Base-by-base conservation (phyloP, 2,797 vertebrate species). In the Sardinella longiceps region DNA sequence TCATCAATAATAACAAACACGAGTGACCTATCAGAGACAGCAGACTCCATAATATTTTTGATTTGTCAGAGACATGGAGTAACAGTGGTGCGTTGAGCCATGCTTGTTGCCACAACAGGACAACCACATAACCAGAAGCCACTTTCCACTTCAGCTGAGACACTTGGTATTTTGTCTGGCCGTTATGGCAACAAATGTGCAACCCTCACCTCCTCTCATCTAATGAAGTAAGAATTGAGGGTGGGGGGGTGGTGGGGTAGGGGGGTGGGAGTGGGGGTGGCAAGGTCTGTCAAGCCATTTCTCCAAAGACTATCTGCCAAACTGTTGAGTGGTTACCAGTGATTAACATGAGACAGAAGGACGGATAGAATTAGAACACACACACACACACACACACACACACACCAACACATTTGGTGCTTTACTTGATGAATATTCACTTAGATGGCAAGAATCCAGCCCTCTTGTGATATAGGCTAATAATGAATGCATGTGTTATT, bases 101-200 rank as follows among this genome's bases (percentile, higher is more conserved):
- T 20, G 18, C 5, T 39, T 77, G 70, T 77, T 77, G 70, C 33
- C 70, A 43, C 70, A 77, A 77, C 63, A 37, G 33, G 70, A 37
- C 70, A 18, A 77, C 20, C 33, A 70, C 80, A 45, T 63, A 46
- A 48, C 39, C 11, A 50, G 56, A 46, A 81, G 45, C 23, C 12
- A 18, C 48, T 80, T 60, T 53, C 74, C 70, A 77, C 70, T 77
- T 37, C 1, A 77, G 70, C 70, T 70, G 70, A 77, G 70, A 33
- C 70, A 77, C 70, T 39, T 77, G 70, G 33, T 77, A 77, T 77
- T 77, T 77, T 10, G 18, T 39, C 37, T 43, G 70, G 33, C 15
- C 5, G 70, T 77, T 77, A 37, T 77, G 70, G 37, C 70, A 77
- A 77, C 70, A 77, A 37, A 77, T 37, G n/a, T 1, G 18, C 70